A percentile compares a stretch with the other conserved stretches of the same genome.
Evolutionary conservation across 2,113 vertebrate genomes (phyloP).

Genomic region (Falco punctatus): DNA sequence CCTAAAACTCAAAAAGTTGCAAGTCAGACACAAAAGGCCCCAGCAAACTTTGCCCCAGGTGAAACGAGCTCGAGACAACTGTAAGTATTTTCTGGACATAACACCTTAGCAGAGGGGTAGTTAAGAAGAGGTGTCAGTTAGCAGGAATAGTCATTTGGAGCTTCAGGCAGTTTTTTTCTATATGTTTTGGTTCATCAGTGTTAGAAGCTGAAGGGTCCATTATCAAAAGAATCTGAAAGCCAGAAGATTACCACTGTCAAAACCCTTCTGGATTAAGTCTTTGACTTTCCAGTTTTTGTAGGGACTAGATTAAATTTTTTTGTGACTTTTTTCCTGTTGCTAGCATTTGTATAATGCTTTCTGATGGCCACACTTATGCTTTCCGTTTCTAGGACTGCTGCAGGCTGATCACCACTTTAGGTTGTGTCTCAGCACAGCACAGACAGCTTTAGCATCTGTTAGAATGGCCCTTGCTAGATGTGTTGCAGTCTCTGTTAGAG

Average conservation of each 20-base stretch:
- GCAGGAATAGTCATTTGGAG: neutral
- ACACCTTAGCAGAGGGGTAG: neutral
- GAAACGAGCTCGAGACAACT: neutral
- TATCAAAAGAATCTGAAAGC: neutral
- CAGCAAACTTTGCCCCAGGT: neutral
- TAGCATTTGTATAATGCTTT: slow-evolving; percentile 12
- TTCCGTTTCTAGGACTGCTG: slow-evolving; percentile 46
- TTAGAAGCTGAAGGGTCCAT: neutral
- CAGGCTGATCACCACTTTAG: slow-evolving; percentile 22
- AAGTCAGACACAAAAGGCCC: neutral
- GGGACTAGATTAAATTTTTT: neutral
- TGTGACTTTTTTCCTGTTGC: neutral
- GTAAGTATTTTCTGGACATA: neutral
- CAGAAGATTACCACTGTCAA: neutral
- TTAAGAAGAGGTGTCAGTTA: neutral
- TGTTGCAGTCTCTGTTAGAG: slow-evolving; percentile 33
- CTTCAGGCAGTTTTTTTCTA: neutral
- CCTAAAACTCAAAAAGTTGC: neutral
- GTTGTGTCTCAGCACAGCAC: neutral
- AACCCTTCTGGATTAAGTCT: neutral
- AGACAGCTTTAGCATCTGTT: neutral
- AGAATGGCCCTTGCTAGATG: neutral
- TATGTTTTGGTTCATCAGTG: neutral
- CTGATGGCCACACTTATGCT: slow-evolving; percentile 34
- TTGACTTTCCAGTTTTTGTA: neutral